Base-by-base conservation (phyloP, 2,113 vertebrate species). In the Atrichornis clamosus region DNA sequence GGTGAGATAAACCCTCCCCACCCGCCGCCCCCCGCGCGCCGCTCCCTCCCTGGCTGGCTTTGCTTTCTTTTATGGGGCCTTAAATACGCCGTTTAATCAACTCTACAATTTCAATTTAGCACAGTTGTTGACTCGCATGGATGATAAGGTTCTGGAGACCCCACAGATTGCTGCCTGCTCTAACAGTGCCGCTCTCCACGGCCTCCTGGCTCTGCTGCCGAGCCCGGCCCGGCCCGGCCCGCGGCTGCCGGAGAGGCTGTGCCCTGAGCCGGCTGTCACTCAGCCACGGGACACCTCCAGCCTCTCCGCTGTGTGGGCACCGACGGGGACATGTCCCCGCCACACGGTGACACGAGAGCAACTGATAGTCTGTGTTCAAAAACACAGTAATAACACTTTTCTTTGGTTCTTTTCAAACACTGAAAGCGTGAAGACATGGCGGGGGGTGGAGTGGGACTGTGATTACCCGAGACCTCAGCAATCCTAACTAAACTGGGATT, bases 1-100 rank as follows among this genome's bases (percentile, higher is more conserved):
- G 96, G 97, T 90, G 97, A 97, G 97, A 98, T 98, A 98, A 98
- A 97, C 96, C 98, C 96, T 96, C 95, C 97, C 97, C 58, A 53
- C 62, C 95, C 67, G 35, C 63, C 10, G 79, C 81, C 87, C 83
- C 76, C 91, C 55, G 59, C 53, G 13, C 6, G 20, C 78, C 49
- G 23, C 77, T 81, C 92, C 85, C 87, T 76, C 49, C 80, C 73
- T 56, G 91, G 62, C 94, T 91, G 49, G 46, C 93, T 91, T 84
- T 62, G 89, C 96, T 96, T 90, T 91, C 95, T 95, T 96, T 94
- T 70, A 92, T 84, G 91, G 96, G 93, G 93, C 96, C 96, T 97
- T 97, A 98, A 97, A 97, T 95, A 96, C 95, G 69, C 96, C 94
- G 83, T 95, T 97, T 97, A 97, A 98, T 98, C 98, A 98, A 96